Conservation (phyloP, 2,113 vertebrate genomes). For the Meriones unguiculatus region DNA sequence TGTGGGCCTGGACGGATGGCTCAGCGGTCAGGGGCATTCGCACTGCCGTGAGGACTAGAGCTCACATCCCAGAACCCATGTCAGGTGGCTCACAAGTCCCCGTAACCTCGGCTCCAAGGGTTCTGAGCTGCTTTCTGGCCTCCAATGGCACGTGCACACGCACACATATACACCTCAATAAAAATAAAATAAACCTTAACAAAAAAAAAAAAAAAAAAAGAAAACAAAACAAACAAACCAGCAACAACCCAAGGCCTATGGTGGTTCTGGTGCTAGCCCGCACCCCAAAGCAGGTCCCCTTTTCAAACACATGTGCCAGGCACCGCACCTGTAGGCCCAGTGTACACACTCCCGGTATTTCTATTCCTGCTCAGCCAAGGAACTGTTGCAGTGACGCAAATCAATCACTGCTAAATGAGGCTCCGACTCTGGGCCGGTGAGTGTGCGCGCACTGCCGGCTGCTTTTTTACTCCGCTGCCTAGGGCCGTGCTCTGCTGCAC, state of each 20-base stretch:
- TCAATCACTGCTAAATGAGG: slow-evolving; percentile 77
- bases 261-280: background rate
- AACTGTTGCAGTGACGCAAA: slow-evolving; percentile 61
- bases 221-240: background rate
- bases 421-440: slow-evolving; percentile 65
- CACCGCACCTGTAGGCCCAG: background rate
- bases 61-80: background rate
- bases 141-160: no score
- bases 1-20: background rate
- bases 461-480: slow-evolving; percentile 40
- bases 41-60: background rate
- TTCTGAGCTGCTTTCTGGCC: background rate
- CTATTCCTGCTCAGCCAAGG: slow-evolving; percentile 61
- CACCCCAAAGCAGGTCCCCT: background rate
- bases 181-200: background rate
- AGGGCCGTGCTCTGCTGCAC: background rate
- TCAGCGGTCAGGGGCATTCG: background rate
- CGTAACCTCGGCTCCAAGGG: background rate
- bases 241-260: background rate
- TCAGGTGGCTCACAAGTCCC: background rate
- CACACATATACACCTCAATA: background rate
- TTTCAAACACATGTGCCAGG: no score
- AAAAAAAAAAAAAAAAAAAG: no score
- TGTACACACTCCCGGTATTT: background rate
- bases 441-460: background rate